Conservation (phyloP, 1,140 invertebrate genomes). For the Panagrolaimus sp. region DNA sequence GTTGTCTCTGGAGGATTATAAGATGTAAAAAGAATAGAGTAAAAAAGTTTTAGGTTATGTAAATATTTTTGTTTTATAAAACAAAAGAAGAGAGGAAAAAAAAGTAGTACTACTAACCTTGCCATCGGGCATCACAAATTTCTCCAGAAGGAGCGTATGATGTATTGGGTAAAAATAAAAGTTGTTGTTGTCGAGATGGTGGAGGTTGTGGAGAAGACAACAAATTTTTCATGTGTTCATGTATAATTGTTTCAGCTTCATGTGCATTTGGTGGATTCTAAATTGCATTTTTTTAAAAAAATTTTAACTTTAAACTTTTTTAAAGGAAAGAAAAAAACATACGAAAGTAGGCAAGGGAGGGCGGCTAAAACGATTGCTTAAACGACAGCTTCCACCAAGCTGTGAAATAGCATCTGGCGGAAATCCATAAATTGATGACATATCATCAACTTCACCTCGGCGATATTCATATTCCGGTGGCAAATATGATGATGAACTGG, state of each 20-base stretch:
- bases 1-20: too few relatives aligned
- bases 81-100: background rate
- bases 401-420: slow-evolving; percentile 10
- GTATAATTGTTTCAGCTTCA: slow-evolving; percentile 31
- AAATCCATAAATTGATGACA: slow-evolving; percentile 10
- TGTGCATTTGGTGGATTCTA: slow-evolving; percentile 30
- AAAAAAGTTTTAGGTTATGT: too few relatives aligned
- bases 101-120: background rate
- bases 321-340: background rate
- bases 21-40: too few relatives aligned
- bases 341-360: slow-evolving; percentile 1
- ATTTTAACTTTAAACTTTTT: background rate
- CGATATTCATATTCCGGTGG: background rate
- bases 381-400: slow-evolving; percentile 5
- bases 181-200: slow-evolving; percentile 16
- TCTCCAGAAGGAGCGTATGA: slow-evolving; percentile 21
- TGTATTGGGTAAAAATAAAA: slow-evolving; percentile 26
- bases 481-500: background rate
- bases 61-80: background rate
- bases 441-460: background rate
- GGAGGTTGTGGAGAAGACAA: slow-evolving; percentile 19
- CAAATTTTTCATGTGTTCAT: slow-evolving; percentile 35
- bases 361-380: slow-evolving; percentile 3
- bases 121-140: slow-evolving; percentile 27
- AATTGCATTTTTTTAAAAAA: slow-evolving; percentile 7